Conservation (phyloP, 2,797 vertebrate genomes). For the Sarcophilus harrisii region DNA sequence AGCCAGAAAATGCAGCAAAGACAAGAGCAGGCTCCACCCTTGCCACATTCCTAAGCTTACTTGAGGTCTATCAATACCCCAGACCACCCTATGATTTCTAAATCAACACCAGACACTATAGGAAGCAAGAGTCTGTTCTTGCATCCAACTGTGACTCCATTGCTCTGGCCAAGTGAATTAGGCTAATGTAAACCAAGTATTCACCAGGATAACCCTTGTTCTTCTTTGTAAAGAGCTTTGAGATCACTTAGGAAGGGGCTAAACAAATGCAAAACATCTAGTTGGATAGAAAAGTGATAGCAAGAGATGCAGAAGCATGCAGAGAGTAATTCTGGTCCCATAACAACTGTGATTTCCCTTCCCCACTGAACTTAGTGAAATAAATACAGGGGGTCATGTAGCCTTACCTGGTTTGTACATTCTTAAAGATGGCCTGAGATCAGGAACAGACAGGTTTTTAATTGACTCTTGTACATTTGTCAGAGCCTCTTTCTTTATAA, state of each 20-base stretch:
- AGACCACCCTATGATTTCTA: slow-evolving; percentile 58
- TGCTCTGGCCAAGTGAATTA: slow-evolving; percentile 73
- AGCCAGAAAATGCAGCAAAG: background rate
- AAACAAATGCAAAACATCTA: slow-evolving; percentile 53
- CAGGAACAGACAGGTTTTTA: slow-evolving; percentile 50
- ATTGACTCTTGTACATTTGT: slow-evolving; percentile 35
- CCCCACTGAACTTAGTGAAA: background rate
- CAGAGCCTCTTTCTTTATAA: background rate
- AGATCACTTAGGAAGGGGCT: slow-evolving; percentile 66
- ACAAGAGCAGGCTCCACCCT: background rate
- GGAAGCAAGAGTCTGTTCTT: slow-evolving; percentile 57
- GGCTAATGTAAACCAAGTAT: slow-evolving; percentile 75
- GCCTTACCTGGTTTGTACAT: slow-evolving; percentile 14
- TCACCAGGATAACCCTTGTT: slow-evolving; percentile 71
- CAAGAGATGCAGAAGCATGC: background rate
- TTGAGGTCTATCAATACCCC: slow-evolving; percentile 45
- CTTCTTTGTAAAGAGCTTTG: slow-evolving; percentile 64
- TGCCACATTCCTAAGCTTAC: slow-evolving; percentile 28
- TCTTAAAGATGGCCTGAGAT: slow-evolving; percentile 5
- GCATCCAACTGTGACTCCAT: slow-evolving; percentile 66
- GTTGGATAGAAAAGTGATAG: slow-evolving; percentile 8
- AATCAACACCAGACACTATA: slow-evolving; percentile 63
- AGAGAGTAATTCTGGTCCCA: background rate
- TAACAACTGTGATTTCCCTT: background rate
- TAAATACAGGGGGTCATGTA: slow-evolving; percentile 15